phyloP scores from a whole-genome alignment of 1,140 invertebrate genomes.

The Ceratoteleas bidentatus region DNA sequence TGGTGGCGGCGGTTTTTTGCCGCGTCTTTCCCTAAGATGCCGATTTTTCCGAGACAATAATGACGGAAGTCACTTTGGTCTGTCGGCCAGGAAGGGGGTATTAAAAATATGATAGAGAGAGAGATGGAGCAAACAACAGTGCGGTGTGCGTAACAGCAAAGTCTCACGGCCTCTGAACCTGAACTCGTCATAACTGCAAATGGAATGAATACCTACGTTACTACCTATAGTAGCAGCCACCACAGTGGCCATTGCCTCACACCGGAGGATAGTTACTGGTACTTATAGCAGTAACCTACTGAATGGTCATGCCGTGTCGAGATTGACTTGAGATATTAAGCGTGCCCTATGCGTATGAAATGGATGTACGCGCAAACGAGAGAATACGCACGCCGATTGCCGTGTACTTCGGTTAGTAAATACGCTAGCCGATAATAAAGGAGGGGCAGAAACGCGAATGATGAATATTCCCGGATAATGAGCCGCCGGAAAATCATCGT shows the following conservation, averaged over 20 bases:
- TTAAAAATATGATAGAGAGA: slow-evolving; percentile 19
- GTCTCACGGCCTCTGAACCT: slow-evolving; percentile 80
- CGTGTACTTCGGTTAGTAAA: slow-evolving; percentile 69
- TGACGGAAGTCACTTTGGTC: slow-evolving; percentile 49
- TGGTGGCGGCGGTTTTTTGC: slow-evolving; percentile 11
- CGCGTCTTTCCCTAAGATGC: slow-evolving; percentile 27
- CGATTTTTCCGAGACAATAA: slow-evolving; percentile 37
- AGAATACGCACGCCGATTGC: slow-evolving; percentile 45
- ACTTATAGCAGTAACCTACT: slow-evolving; percentile 76
- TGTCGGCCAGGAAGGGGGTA: slow-evolving; percentile 8
- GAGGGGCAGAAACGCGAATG: slow-evolving; percentile 57
- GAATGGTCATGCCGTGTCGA: slow-evolving; percentile 73
- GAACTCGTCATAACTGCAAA: slow-evolving; percentile 81
- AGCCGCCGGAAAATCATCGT: slow-evolving; percentile 60
- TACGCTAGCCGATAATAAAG: slow-evolving; percentile 56
- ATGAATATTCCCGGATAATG: slow-evolving; percentile 62
- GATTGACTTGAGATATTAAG: slow-evolving; percentile 78
- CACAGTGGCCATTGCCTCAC: slow-evolving; percentile 70
- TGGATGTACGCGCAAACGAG: slow-evolving; percentile 38
- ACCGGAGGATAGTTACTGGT: slow-evolving; percentile 72
- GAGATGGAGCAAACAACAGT: slow-evolving; percentile 23
- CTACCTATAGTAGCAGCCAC: slow-evolving; percentile 70
- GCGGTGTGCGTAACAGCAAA: slow-evolving; percentile 67
- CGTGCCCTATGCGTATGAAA: slow-evolving; percentile 65
- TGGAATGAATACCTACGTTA: slow-evolving; percentile 78